Base-by-base conservation (phyloP, 2,797 vertebrate species). In the Xiphorhynchus erythropygius region DNA sequence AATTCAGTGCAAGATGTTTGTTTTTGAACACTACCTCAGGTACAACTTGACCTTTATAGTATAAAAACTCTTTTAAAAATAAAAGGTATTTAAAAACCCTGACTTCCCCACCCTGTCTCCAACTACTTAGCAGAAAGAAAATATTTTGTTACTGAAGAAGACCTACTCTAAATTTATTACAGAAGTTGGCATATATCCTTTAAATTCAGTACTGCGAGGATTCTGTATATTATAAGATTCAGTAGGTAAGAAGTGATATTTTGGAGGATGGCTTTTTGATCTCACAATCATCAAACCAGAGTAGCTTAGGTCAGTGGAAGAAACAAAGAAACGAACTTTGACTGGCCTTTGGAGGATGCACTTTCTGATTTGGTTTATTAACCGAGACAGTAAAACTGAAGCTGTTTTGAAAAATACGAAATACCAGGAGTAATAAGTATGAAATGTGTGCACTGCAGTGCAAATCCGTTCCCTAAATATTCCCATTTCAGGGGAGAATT, bases 401-500 rank as follows among this genome's bases (percentile, higher is more conserved):
- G 85, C 37, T 86, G 79, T 53, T 32, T 32, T 53, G 52, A 21
- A 53, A 53, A 88, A 93, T 90, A 88, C 35, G 25, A 95, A 95
- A 93, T 42, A 93, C 74, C 59, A 67, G 49, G 85, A 84, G 44
- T 70, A 94, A 90, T 73, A 96, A 77, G 89, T 85, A 94, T 73
- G 77, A 92, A 94, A 95, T 96, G 67, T 88, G 76, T 90, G 76
- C 62, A 76, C 52, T 82, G 83, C 80, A 89, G 70, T 76, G 89
- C 59, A 93, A 91, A 95, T 95, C 44, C 89, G 55, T 76, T 91
- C 65, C 63, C 82, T 87, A 94, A 84, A 88, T 91, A 94, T 59
- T 81, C 87, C 89, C 57, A 96, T 96, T 96, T 92, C 94, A 91
- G 73, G 85, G 62, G 44, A 95, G 39, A 93, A 89, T 92, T 91